A percentile compares a stretch with the other conserved stretches of the same genome.
These are phyloP conservation scores for Pterocles burchelli DNA, from an alignment of 2,113 vertebrate species.

Conservation along the genomic window DNA sequence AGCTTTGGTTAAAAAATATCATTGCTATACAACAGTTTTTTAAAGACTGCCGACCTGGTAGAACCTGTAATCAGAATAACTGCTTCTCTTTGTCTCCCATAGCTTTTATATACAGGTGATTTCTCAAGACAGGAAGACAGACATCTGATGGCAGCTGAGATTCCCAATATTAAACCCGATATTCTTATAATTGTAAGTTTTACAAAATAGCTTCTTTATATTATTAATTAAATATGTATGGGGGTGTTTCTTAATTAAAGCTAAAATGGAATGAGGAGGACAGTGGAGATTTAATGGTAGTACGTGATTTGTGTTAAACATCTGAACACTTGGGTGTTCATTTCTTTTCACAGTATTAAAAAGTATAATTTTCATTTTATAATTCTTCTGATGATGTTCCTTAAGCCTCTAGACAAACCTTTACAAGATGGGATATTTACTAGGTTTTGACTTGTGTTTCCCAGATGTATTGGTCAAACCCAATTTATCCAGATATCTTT, in stretches of 20 bases:
- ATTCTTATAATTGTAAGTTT: conserved; percentile 95
- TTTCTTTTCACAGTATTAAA: neutral
- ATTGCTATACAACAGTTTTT: neutral
- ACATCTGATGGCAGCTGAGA: conserved; percentile 97
- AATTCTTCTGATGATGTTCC: neutral
- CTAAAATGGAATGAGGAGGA: neutral
- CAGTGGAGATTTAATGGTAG: neutral
- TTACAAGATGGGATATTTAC: neutral
- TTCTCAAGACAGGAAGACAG: conserved; percentile 98
- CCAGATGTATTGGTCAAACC: neutral
- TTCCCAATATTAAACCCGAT: conserved; percentile 96
- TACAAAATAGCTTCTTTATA: neutral
- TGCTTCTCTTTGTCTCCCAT: neutral
- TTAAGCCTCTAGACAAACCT: neutral
- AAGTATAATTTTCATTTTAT: neutral
- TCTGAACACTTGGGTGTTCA: neutral
- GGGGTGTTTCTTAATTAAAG: neutral
- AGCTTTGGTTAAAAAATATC: neutral
- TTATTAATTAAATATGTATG: neutral
- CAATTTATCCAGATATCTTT: neutral
- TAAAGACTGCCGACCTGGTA: neutral
- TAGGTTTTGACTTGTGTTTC: neutral
- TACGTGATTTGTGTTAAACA: neutral
- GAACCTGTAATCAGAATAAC: neutral
- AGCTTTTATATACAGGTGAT: conserved; percentile 97